Evolutionary conservation across 1,140 invertebrate species (phyloP), one percentile per base, ranked within the genome.

Genomic region (Lerema accius): DNA sequence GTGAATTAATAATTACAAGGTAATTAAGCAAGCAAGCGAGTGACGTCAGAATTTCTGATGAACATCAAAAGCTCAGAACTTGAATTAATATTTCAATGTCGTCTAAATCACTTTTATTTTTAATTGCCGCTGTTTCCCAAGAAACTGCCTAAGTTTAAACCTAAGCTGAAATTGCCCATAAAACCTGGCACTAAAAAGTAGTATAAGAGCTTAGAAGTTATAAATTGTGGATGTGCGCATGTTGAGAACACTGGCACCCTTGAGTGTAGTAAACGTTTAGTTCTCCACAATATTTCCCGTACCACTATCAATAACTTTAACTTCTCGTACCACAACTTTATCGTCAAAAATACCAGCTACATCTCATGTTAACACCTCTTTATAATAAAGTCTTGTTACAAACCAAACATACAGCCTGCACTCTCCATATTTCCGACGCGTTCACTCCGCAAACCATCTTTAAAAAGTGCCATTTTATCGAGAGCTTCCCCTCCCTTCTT

Each of bases 351-450:
- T 76, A 76, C 71, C 48, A 51, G 46, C 68, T 65, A 77, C 75
- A 78, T 73, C 65, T 76, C 73, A 74, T 73, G 69, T 76, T 70
- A 81, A 82, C 79, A 76, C 69, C 76, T 69, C 59, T 71, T 67
- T 78, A 76, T 80, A 80, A 80, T 80, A 86, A 84, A 80, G 69
- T 78, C 80, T 78, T 72, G 70, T 82, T 76, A 79, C 67, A 79
- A 71, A 75, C 63, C 65, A 73, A 80, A 86, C 80, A 81, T 76
- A 80, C 60, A 70, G 69, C 65, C 61, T 71, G 63, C 65, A 76
- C 75, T 72, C 65, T 61, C 78, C 77, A 83, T 76, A 76, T 81
- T 75, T 76, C 70, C 50, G 73, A 49, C 69, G 70, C 75, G 71
- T 78, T 77, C 72, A 71, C 73, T 71, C 46, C 56, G 63, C 63